Conservation (phyloP, 1,140 invertebrate species). For the Melitaea cinxia region DNA sequence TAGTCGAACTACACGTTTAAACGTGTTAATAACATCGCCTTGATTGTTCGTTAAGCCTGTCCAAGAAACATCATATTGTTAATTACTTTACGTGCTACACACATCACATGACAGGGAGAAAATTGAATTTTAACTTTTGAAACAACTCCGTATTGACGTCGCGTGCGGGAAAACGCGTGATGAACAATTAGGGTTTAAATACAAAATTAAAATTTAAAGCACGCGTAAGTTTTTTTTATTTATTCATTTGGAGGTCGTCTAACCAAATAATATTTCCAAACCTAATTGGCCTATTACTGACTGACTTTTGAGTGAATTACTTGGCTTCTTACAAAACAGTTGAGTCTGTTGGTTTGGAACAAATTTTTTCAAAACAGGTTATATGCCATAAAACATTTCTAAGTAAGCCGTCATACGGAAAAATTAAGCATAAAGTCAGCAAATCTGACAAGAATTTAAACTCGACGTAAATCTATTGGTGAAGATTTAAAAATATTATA, state of each 20-base stretch:
- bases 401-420: no score
- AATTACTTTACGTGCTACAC: conserved; percentile 31
- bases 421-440: no score
- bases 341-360: no score
- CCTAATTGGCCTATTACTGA: background rate
- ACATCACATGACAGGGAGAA: conserved; percentile 25
- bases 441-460: no score
- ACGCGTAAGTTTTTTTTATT: background rate
- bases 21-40: conserved; percentile 1
- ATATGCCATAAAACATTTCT: no score
- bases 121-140: conserved; percentile 41
- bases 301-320: background rate
- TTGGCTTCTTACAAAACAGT: background rate
- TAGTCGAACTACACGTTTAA: background rate
- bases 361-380: no score
- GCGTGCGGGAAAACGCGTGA: conserved; percentile 32
- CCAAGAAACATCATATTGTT: conserved; percentile 30
- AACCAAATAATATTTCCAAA: background rate
- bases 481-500: no score
- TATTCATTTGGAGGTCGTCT: background rate
- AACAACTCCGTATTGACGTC: conserved; percentile 36
- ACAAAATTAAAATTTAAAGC: background rate
- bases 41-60: conserved; percentile 13
- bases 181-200: conserved; percentile 28
- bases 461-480: no score